Conservation (phyloP, 2,113 vertebrate species). For the Corynorhinus townsendii region DNA sequence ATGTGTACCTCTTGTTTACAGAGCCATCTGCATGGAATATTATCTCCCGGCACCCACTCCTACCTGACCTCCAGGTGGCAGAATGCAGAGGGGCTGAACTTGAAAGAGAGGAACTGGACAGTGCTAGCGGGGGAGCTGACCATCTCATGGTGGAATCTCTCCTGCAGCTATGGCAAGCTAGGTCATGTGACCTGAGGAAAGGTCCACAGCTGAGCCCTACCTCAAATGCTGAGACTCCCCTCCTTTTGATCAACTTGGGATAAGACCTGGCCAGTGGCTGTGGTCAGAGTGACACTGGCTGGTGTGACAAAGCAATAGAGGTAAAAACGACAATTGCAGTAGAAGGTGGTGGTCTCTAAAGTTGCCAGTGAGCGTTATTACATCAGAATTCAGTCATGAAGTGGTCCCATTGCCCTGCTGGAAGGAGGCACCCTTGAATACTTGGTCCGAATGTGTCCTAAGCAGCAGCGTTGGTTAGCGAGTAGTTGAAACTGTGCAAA, state of each 20-base stretch:
- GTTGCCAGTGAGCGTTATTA: background rate
- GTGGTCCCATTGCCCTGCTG: background rate
- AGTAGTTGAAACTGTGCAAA: background rate
- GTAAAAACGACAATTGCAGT: background rate
- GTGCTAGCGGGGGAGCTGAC: background rate
- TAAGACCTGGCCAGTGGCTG: background rate
- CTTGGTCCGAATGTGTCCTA: background rate
- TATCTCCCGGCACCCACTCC: background rate
- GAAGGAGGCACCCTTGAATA: background rate
- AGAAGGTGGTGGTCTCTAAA: background rate
- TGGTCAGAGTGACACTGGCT: background rate
- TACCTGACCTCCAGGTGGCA: background rate
- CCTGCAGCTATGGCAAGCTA: background rate
- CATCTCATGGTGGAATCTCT: background rate
- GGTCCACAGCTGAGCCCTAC: background rate
- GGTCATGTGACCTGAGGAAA: background rate
- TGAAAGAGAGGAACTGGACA: background rate
- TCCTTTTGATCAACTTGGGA: background rate
- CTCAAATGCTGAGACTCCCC: background rate
- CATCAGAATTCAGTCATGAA: background rate
- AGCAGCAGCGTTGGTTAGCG: background rate
- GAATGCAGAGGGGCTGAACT: background rate
- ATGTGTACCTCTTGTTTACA: background rate
- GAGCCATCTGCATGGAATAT: background rate
- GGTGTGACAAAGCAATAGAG: background rate